These are phyloP conservation scores for Mesorhabditis spiculigera DNA, from an alignment of 2,888 invertebrate genomes.

Conservation along the genomic window DNA sequence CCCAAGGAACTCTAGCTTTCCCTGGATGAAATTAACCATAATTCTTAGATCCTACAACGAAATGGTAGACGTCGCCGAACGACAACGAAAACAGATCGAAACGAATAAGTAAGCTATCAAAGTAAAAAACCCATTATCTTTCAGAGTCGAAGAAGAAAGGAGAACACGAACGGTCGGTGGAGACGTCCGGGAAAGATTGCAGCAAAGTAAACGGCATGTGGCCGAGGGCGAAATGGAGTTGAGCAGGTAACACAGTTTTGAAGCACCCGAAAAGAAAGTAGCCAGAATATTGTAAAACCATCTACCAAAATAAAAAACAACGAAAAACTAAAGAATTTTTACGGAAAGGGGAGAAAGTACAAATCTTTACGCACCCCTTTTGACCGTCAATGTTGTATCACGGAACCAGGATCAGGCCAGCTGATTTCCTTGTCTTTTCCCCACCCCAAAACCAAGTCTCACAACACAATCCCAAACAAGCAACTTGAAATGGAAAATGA, in stretches of 20 bases:
- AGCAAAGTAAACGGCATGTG: background rate
- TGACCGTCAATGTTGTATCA: too few species aligned
- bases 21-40: too few species aligned
- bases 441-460: too few species aligned
- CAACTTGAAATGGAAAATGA: too few species aligned
- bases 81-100: conserved; percentile 42
- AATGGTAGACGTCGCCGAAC: conserved; percentile 39
- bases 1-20: too few species aligned
- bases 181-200: conserved; percentile 5
- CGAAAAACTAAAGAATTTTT: background rate
- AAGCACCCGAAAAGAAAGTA: background rate
- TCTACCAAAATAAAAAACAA: background rate
- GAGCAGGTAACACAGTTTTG: background rate
- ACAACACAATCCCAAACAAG: too few species aligned
- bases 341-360: background rate
- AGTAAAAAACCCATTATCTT: background rate
- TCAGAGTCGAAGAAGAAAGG: conserved; percentile 4
- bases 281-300: background rate
- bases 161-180: conserved; percentile 3
- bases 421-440: too few species aligned
- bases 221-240: conserved; percentile 5
- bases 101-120: conserved; percentile 29
- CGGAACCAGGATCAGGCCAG: too few species aligned
- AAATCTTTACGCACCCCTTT: background rate
- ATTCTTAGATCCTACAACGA: conserved; percentile 31